Evolutionary conservation across 2,797 vertebrate genomes (phyloP).

Genomic region (Lacerta viridis): DNA sequence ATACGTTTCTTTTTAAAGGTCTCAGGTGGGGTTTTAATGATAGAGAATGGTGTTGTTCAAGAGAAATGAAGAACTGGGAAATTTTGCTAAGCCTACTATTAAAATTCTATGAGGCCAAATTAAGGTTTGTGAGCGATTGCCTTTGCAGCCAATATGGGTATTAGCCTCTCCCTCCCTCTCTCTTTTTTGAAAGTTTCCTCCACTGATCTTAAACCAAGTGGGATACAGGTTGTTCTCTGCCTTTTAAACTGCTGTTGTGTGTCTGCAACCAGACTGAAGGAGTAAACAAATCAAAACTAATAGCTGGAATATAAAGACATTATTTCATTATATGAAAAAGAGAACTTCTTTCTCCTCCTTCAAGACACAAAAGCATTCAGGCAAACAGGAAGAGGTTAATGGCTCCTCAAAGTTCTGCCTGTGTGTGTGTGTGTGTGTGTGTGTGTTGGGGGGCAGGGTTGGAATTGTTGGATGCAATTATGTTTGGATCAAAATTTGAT

Average conservation of each 20-base stretch:
- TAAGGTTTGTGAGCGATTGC: neutral
- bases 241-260: conserved; percentile 21
- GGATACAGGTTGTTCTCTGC: conserved; percentile 30
- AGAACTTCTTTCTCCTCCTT: conserved; percentile 32
- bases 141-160: conserved; percentile 21
- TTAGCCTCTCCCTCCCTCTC: conserved; percentile 35
- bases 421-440: too few relatives aligned
- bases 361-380: conserved; percentile 44
- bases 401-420: conserved; percentile 40
- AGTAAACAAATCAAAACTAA: conserved; percentile 48
- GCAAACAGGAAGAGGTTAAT: conserved; percentile 46
- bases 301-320: conserved; percentile 47
- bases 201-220: neutral
- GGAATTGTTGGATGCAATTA: conserved; percentile 52
- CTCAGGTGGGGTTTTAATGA: neutral
- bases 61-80: neutral
- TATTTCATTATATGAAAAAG: conserved; percentile 56
- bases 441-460: neutral
- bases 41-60: conserved; percentile 3
- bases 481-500: conserved; percentile 55
- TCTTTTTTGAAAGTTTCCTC: conserved; percentile 29
- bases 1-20: conserved; percentile 15
- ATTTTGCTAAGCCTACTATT: neutral
- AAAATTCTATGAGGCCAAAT: neutral
- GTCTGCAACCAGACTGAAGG: conserved; percentile 16